Conservation (phyloP, 2,113 vertebrate genomes). For the Montifringilla adamsi region DNA sequence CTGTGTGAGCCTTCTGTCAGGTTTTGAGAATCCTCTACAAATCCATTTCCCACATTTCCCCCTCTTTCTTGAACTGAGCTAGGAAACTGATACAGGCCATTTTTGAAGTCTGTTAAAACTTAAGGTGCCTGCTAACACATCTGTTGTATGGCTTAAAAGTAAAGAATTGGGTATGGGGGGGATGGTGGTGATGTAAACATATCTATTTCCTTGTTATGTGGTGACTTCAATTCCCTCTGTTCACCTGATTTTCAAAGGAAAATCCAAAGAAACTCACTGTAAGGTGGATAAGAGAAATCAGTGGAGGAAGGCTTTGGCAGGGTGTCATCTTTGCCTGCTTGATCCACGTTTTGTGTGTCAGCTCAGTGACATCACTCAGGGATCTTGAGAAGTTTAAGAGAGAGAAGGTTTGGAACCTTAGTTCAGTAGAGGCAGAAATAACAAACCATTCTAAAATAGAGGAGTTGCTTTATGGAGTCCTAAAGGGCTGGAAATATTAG, state of each 20-base stretch:
- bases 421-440: neutral
- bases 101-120: accelerated
- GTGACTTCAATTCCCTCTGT: neutral
- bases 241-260: neutral
- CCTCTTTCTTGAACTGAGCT: neutral
- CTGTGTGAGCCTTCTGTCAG: neutral
- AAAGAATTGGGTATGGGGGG: accelerated
- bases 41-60: neutral
- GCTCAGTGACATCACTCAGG: neutral
- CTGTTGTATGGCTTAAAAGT: neutral
- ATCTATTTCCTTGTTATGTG: accelerated
- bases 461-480: neutral
- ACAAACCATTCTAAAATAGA: neutral
- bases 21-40: neutral
- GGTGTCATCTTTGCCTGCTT: neutral
- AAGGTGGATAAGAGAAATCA: neutral
- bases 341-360: neutral
- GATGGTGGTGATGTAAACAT: accelerated
- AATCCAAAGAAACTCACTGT: neutral
- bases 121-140: neutral
- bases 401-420: neutral
- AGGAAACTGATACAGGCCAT: neutral
- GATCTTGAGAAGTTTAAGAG: neutral
- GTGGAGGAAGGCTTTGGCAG: neutral
- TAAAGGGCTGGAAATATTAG: neutral